Evolutionary conservation across 2,888 invertebrate genomes (phyloP).

Genomic region (Leucoma salicis): DNA sequence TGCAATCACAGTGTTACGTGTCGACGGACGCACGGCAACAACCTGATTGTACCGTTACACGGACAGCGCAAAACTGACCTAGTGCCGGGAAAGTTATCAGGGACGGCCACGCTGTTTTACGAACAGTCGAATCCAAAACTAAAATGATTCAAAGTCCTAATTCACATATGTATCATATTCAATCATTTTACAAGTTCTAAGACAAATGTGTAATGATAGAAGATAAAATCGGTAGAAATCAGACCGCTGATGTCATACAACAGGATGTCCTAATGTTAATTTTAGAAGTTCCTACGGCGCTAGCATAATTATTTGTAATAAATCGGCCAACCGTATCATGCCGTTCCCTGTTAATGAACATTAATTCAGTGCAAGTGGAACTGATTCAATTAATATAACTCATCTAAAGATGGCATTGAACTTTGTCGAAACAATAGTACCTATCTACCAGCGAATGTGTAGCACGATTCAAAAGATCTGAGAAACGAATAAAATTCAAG

Average conservation of each 20-base stretch:
- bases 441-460: slow-evolving; percentile 37
- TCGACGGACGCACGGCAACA: slow-evolving; percentile 68
- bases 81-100: slow-evolving; percentile 79
- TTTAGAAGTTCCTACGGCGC: slow-evolving; percentile 41
- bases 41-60: slow-evolving; percentile 80
- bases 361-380: slow-evolving; percentile 80
- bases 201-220: slow-evolving; percentile 11
- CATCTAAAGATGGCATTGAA: slow-evolving; percentile 71
- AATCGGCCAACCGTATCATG: slow-evolving; percentile 50
- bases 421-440: slow-evolving; percentile 63
- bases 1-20: slow-evolving; percentile 77
- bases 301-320: slow-evolving; percentile 43
- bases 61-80: slow-evolving; percentile 79
- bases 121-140: slow-evolving; percentile 42
- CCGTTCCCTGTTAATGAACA: slow-evolving; percentile 67
- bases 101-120: slow-evolving; percentile 64
- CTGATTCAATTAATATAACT: slow-evolving; percentile 79
- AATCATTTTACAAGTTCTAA: background rate
- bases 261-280: slow-evolving; percentile 51
- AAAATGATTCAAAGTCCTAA: slow-evolving; percentile 2
- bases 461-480: background rate
- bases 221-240: slow-evolving; percentile 47
- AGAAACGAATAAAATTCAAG: no score
- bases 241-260: slow-evolving; percentile 55
- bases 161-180: no score